Evolutionary conservation across 2,113 vertebrate genomes (phyloP), one percentile per base, ranked within the genome.

Genomic region (Tragulus kanchil): DNA sequence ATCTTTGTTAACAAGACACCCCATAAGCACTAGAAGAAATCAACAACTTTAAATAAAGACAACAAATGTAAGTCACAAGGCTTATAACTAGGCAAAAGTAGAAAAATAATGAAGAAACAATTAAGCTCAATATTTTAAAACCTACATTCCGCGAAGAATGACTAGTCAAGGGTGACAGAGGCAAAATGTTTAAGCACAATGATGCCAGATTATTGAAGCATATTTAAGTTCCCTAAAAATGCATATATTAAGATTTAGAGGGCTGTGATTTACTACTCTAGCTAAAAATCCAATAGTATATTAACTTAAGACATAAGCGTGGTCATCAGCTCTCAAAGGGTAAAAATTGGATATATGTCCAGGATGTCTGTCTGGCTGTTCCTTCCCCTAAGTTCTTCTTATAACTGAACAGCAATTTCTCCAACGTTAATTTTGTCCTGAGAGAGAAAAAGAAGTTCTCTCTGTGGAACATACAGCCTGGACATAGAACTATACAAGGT

Each of bases 241-340:
- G 45, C n/a, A 95, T 88, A 59, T 45, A 69, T 54, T 12, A 88
- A 94, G 71, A 89, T 48, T 73, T 65, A 42, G 42, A 96, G 36
- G 21, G 21, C 50, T 86, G n/a, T 77, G 84, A 92, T 69, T 79
- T 92, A 89, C 85, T 58, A 61, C 79, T 82, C 5, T 8, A 25
- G 64, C 81, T 90, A 62, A 95, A 92, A 93, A 73, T 93, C 50
- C 42, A 59, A 23, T 81, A 90, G 75, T 82, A 88, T 23, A 31
- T 82, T 31, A 78, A 17, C 64, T 3, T 17, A 28, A 64, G 81
- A 82, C 3, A 1, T 59, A 71, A 94, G 25, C 56, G 31, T 42
- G 48, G 48, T 16, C 61, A 67, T 78, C 28, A 81, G 50, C 62
- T 75, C 83, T 45, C 45, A 69, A 94, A 87, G 36, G 62, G 48